Base-by-base conservation (phyloP, 2,888 invertebrate genomes). In the Shargacucullia verbasci region DNA sequence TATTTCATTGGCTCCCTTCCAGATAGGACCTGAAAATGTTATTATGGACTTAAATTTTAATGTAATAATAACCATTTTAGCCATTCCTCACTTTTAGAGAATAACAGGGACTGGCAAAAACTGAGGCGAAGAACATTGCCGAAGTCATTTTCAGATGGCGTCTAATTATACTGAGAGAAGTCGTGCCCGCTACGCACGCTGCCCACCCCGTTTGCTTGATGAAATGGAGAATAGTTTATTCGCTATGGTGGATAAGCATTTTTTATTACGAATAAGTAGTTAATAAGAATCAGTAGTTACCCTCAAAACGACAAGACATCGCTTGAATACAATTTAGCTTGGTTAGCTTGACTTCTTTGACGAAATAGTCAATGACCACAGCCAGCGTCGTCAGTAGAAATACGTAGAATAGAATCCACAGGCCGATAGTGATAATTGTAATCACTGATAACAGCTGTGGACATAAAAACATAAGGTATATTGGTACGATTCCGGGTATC, bases 311-410 rank as follows among this genome's bases (percentile, higher is more conserved):
- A 45, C 67, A 59, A 6, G 76, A 74, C 57, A 85, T 66, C 11
- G 77, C 57, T 13, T 74, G 65, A 33, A 81, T 72, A 54, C 82
- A 80, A 10, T 78, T 45, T 3, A 72, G 34, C 56, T 81, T 85
- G 1, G 76, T 77, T 39, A 59, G 41, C 44, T 59, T 76, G 1
- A 81, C 65, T 73, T 85, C 73, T 31, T 66, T 29, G 12, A 78
- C 53, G 54, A 84, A 83, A 56, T 73, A 70, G 25, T 82, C 78
- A 47, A 70, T 78, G 3, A 73, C 11, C 1, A 76, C 5, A 7
- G 81, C 75, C 8, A 77, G 39, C 8, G 49, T 10, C 1, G 65
- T 68, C 8, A 85, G 13, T 20, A 69, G 50, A 0, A 76, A 2
- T 11, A 75, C 74, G 70, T 80, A 79, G 34, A 70, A 80, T 0